A percentile compares a stretch with the other conserved stretches of the same genome.
Conservation (phyloP, 2,797 vertebrate species). For the Neopelma chrysocephalum region DNA sequence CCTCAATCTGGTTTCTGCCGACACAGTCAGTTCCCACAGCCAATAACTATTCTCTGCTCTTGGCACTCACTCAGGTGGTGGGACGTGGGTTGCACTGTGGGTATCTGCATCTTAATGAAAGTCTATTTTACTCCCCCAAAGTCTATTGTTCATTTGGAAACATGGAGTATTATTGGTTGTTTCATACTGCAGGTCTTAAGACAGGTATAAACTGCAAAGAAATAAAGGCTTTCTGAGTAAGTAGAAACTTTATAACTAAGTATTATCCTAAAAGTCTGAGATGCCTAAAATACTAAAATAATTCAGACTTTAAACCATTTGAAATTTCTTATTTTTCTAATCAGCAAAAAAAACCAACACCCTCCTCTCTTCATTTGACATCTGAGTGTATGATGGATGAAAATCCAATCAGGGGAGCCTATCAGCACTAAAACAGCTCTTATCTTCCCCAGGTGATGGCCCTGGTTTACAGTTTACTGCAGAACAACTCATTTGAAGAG, state of each 20-base stretch:
- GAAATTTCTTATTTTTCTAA: background rate
- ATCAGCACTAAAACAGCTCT: background rate
- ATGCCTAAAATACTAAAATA: background rate
- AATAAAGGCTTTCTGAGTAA: background rate
- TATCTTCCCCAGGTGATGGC: background rate
- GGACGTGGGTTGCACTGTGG: background rate
- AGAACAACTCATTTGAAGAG: background rate
- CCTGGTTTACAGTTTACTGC: background rate
- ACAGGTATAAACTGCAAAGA: background rate
- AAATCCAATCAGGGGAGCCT: background rate
- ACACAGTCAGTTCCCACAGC: slow-evolving; percentile 5
- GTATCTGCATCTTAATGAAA: slow-evolving; percentile 20
- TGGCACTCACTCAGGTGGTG: slow-evolving; percentile 23
- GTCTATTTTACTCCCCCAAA: background rate
- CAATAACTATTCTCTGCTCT: slow-evolving; percentile 19
- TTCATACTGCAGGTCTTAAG: background rate
- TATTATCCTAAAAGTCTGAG: background rate
- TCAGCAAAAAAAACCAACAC: background rate
- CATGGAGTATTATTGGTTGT: background rate
- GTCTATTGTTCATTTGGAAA: background rate
- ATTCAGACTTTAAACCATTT: background rate
- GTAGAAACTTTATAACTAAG: background rate
- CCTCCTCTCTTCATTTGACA: background rate
- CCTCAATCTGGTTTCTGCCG: slow-evolving; percentile 25
- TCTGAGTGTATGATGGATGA: background rate